phyloP scores from a whole-genome alignment of 2,888 invertebrate species.

The Apamea sordens region DNA sequence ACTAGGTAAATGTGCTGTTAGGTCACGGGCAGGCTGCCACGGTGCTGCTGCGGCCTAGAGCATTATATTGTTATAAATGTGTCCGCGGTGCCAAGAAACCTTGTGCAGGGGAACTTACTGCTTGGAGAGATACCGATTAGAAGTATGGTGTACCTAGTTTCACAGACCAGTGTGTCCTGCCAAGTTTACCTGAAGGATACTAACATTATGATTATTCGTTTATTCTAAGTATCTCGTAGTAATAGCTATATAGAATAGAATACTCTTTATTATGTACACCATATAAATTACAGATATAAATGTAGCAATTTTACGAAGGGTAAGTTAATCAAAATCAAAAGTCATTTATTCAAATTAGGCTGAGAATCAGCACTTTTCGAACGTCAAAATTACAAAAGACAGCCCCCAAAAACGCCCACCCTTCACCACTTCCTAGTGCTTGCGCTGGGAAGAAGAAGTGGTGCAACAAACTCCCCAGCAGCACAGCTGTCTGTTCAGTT shows the following conservation, averaged over 20 bases:
- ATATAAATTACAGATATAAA: too few relatives aligned
- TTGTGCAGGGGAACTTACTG: constrained; percentile 24
- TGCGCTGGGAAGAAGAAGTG: too few relatives aligned
- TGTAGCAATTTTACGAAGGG: too few relatives aligned
- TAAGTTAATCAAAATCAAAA: not conserved
- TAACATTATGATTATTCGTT: not conserved
- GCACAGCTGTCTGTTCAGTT: too few relatives aligned
- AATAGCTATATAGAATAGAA: not conserved
- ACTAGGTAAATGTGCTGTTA: constrained; percentile 45
- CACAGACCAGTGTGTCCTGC: not conserved
- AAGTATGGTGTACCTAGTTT: not conserved
- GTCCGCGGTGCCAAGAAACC: constrained; percentile 48
- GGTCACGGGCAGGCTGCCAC: constrained; percentile 60
- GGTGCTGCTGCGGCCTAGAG: constrained; percentile 13
- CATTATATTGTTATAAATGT: constrained; percentile 51
- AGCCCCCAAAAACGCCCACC: too few relatives aligned
- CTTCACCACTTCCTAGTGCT: too few relatives aligned
- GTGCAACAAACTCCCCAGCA: too few relatives aligned
- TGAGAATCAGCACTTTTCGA: too few relatives aligned
- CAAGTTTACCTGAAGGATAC: not conserved
- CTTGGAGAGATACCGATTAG: constrained; percentile 12
- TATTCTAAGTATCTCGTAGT: not conserved
- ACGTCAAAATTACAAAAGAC: too few relatives aligned
- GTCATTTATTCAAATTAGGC: too few relatives aligned
- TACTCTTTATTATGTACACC: too few relatives aligned